Evolutionary conservation across 2,888 invertebrate genomes (phyloP).

Genomic region (Lasius platythorax): DNA sequence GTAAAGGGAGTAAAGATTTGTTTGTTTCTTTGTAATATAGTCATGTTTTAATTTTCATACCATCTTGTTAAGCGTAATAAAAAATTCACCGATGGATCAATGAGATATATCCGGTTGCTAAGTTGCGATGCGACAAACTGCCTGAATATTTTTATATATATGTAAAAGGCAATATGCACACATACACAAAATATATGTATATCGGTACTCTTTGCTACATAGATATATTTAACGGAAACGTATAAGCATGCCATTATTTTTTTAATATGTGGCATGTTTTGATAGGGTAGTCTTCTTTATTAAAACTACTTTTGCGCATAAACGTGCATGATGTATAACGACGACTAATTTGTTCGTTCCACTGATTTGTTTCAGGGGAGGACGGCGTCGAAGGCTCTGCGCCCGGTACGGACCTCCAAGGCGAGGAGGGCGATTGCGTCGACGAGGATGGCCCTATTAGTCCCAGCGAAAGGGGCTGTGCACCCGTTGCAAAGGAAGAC

Average conservation of each 20-base stretch:
- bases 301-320: neutral
- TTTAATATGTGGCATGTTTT: slow-evolving; percentile 26
- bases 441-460: slow-evolving; percentile 88
- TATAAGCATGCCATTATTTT: neutral
- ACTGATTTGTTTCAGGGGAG: slow-evolving; percentile 87
- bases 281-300: neutral
- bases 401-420: slow-evolving; percentile 85
- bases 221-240: neutral
- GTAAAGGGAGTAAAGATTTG: neutral
- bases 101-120: neutral
- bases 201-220: neutral
- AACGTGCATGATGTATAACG: neutral
- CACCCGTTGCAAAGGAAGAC: slow-evolving; percentile 86
- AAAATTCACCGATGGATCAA: slow-evolving; percentile 13
- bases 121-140: neutral
- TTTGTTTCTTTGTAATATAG: slow-evolving; percentile 4
- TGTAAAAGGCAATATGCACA: neutral
- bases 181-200: neutral
- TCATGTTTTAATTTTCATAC: slow-evolving; percentile 1
- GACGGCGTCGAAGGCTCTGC: slow-evolving; percentile 84
- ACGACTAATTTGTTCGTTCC: neutral
- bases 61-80: slow-evolving; percentile 16
- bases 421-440: slow-evolving; percentile 88
- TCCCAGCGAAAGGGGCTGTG: slow-evolving; percentile 85
- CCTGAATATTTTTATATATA: neutral